Conservation (phyloP, 92 coral and sea anemone genomes). For the Isaurus tuberculatus region DNA sequence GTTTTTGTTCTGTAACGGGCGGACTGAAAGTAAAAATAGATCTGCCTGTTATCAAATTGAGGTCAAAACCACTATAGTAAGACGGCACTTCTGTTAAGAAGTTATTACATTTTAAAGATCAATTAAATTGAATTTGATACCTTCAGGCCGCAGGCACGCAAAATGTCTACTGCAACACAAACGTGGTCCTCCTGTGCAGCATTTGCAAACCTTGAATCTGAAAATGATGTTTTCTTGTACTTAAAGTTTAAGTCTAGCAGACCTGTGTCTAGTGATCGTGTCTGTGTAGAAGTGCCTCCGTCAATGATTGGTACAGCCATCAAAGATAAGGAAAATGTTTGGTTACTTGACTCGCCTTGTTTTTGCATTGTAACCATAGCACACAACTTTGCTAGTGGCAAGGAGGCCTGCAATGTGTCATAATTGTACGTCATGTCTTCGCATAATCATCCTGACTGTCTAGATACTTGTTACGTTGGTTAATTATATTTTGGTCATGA, state of each 20-base stretch:
- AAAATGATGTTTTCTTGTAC: constrained; percentile 69
- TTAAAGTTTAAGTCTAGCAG: constrained; percentile 81
- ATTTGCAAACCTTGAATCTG: neutral
- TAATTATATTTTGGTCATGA: too few species aligned
- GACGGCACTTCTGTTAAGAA: neutral
- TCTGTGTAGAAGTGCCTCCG: constrained; percentile 63
- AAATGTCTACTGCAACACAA: constrained; percentile 77
- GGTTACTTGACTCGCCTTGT: constrained; percentile 83
- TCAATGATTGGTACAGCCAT: constrained; percentile 68
- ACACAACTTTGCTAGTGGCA: constrained; percentile 94
- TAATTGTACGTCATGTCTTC: too few species aligned
- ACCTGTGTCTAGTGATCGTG: constrained; percentile 70
- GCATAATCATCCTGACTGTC: too few species aligned
- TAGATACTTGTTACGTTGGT: too few species aligned
- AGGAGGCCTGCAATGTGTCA: constrained; percentile 65
- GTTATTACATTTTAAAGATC: neutral
- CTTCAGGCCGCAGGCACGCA: constrained; percentile 96
- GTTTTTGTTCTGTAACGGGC: too few species aligned
- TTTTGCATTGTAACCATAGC: constrained; percentile 99
- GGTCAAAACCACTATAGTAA: too few species aligned
- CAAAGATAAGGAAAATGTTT: constrained; percentile 91
- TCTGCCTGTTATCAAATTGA: too few species aligned
- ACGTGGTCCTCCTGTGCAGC: constrained; percentile 67
- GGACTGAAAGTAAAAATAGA: too few species aligned
- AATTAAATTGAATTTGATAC: constrained; percentile 45